Percentiles rank a stretch among this genome's conserved stretches.
Conservation (phyloP, 2,113 vertebrate genomes). For the Acinonyx jubatus region DNA sequence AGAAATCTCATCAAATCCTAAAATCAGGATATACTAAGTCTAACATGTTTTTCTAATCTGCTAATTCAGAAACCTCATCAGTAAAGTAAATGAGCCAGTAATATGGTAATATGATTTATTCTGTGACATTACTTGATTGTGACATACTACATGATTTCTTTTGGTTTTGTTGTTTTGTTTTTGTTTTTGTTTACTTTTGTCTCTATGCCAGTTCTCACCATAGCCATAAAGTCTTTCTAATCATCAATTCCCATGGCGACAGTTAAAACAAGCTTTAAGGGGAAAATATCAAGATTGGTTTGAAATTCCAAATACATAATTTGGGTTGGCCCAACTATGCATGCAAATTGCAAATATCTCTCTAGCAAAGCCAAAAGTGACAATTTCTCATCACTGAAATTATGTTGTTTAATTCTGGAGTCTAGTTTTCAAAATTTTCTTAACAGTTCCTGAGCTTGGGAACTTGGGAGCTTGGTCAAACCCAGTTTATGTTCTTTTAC, state of each 20-base stretch:
- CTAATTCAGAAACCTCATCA: background rate
- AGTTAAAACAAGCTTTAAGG: constrained; percentile 13
- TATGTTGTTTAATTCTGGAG: background rate
- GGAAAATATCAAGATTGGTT: background rate
- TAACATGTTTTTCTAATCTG: constrained; percentile 32
- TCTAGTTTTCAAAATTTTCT: constrained; percentile 22
- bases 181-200: background rate
- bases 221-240: background rate
- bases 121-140: background rate
- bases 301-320: background rate
- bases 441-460: background rate
- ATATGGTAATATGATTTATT: background rate
- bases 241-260: background rate
- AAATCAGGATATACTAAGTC: background rate
- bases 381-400: background rate
- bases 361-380: background rate
- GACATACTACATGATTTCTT: background rate
- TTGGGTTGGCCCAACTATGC: background rate
- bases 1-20: background rate
- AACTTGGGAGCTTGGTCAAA: background rate
- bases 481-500: background rate
- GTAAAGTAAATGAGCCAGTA: constrained; percentile 6
- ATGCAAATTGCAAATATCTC: background rate
- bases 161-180: background rate
- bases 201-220: background rate